phyloP scores from a whole-genome alignment of 1,140 invertebrate species.

The Lepidurus apus region DNA sequence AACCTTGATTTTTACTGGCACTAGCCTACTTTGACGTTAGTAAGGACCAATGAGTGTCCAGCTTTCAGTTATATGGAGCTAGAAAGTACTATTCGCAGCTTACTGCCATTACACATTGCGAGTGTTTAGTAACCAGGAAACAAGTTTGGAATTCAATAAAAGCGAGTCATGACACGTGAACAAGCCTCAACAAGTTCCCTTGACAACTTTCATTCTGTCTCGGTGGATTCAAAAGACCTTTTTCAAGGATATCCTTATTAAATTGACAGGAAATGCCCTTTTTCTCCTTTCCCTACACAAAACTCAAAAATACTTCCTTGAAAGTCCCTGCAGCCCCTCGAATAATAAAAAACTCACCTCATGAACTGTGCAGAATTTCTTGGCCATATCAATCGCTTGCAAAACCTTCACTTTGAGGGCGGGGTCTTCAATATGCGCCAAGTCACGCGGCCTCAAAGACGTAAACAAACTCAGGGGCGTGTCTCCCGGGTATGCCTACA shows the following conservation, averaged over 20 bases:
- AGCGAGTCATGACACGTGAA: not conserved
- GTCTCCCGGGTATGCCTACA: constrained; percentile 33
- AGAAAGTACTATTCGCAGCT: too few relatives aligned
- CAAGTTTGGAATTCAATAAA: not conserved
- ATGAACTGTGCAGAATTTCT: constrained; percentile 25
- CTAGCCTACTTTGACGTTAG: too few relatives aligned
- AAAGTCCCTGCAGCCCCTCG: not conserved
- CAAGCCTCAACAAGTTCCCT: not conserved
- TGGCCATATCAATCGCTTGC: constrained; percentile 30
- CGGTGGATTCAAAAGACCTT: not conserved
- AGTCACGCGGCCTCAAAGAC: constrained; percentile 31
- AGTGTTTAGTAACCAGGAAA: not conserved
- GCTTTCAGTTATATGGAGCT: too few relatives aligned
- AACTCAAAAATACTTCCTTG: not conserved
- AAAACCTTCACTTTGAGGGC: constrained; percentile 15
- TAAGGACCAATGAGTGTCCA: too few relatives aligned
- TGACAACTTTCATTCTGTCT: not conserved
- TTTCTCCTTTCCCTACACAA: constrained; percentile 6
- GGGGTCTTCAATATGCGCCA: constrained; percentile 28
- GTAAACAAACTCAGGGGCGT: constrained; percentile 34
- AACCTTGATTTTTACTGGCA: too few relatives aligned
- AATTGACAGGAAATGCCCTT: constrained; percentile 23
- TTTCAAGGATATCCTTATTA: constrained; percentile 21
- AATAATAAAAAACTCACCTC: not conserved
- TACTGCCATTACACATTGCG: too few relatives aligned